Evolutionary conservation across 2,888 invertebrate genomes (phyloP).

Genomic region (Diaprepes abbreviatus): DNA sequence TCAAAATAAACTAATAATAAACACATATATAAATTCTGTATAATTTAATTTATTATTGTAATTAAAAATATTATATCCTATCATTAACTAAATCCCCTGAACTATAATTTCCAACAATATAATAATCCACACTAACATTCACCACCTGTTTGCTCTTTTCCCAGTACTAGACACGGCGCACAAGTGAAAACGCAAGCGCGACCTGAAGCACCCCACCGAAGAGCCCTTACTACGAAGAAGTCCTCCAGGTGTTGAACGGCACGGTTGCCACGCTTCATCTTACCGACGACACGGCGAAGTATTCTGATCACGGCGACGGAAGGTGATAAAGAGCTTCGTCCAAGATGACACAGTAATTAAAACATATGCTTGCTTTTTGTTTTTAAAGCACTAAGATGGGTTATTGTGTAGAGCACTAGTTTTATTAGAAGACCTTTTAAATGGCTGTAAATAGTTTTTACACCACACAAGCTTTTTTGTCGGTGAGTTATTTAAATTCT

Average conservation of each 20-base stretch:
- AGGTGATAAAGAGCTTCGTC: conserved; percentile 49
- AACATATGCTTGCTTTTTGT: conserved; percentile 34
- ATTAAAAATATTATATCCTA: neutral
- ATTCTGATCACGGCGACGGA: conserved; percentile 45
- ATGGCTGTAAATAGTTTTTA: conserved; percentile 11
- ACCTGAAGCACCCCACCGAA: conserved; percentile 44
- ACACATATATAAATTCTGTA: too few relatives aligned
- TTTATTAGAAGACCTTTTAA: conserved; percentile 19
- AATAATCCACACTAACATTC: conserved; percentile 7
- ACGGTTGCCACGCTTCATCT: conserved; percentile 30
- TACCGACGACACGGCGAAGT: conserved; percentile 27
- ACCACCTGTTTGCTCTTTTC: conserved; percentile 42
- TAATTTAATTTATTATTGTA: neutral
- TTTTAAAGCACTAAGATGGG: conserved; percentile 22
- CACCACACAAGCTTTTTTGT: neutral
- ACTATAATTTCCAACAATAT: conserved; percentile 25
- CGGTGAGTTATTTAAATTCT: conserved; percentile 22
- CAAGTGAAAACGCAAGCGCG: conserved; percentile 54
- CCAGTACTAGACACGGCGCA: conserved; percentile 15
- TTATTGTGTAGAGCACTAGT: conserved; percentile 24
- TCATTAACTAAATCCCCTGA: neutral
- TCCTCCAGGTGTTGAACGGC: conserved; percentile 39
- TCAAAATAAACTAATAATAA: too few relatives aligned
- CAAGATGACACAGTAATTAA: conserved; percentile 59
- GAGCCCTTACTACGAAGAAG: conserved; percentile 33